Base-by-base conservation (phyloP, 2,113 vertebrate genomes). In the Smithornis capensis region DNA sequence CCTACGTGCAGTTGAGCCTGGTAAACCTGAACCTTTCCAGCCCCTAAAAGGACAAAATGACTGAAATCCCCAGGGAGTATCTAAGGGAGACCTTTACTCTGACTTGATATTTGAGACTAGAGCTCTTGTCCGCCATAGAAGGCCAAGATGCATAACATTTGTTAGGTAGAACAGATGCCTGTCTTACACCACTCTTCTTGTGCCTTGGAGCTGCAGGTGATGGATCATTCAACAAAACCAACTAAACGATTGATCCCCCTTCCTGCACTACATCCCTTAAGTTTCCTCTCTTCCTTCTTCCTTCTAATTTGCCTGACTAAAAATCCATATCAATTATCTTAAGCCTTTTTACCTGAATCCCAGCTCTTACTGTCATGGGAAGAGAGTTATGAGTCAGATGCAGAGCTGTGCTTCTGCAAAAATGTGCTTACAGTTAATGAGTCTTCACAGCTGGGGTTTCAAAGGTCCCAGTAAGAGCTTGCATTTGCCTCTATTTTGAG, bases 341-440 rank as follows among this genome's bases (percentile, higher is more conserved):
- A 85, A 93, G 50, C 87, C 47, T 89, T 90, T 94, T 86, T 90
- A 92, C 93, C 87, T 93, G 90, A 94, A 90, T 95, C 88, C 63
- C 1, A 5, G 77, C 52, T 67, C 92, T 93, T 1, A 2, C 85
- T 93, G 79, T 92, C 92, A 94, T 14, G 90, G 68, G 90, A 91
- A 25, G 55, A 83, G 78, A 90, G 52, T 83, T 87, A 70, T 77
- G 93, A 97, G 92, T 96, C 92, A 93, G 83, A 86, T 90, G 88
- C 78, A 79, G 84, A 86, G 56, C 88, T 83, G 95, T 91, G 86
- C 83, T 68, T 96, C 83, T 94, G 82, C 63, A 71, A 75, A 91
- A 90, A 94, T 92, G 89, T 94, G n/a, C 93, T 92, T 95, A 89
- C 65, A 90, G 70, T 92, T 95, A 94, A 95, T 94, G 91, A 94